These are phyloP conservation scores for Terrapene triunguis DNA, from an alignment of 2,113 vertebrate genomes.

Conservation along the genomic window DNA sequence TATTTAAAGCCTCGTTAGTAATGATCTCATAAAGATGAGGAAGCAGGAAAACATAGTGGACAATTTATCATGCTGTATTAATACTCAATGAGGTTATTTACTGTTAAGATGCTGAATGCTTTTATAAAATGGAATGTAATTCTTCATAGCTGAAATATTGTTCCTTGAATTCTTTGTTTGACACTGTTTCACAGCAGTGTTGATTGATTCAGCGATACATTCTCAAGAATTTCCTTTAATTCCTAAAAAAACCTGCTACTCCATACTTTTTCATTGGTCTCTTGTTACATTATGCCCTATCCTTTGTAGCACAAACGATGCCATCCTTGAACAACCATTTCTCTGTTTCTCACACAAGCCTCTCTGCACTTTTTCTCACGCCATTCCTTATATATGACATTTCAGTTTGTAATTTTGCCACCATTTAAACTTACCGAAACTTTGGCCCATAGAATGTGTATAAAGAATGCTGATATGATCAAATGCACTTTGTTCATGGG, in stretches of 20 bases:
- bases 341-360: not conserved
- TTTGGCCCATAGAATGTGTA: not conserved
- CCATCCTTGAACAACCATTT: not conserved
- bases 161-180: not conserved
- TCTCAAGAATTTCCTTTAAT: not conserved
- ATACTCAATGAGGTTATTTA: not conserved
- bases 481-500: not conserved
- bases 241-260: not conserved
- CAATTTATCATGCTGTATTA: not conserved
- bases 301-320: not conserved
- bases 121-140: not conserved
- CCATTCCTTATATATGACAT: not conserved
- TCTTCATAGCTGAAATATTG: not conserved
- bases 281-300: not conserved
- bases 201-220: not conserved
- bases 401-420: not conserved
- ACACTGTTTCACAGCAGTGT: accelerated
- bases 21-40: slow-evolving; percentile 7
- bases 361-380: not conserved
- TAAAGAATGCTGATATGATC: not conserved
- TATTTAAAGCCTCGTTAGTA: not conserved
- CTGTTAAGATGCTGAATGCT: not conserved
- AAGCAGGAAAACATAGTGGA: not conserved
- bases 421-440: not conserved
- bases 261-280: not conserved